Evolutionary conservation across 2,888 invertebrate genomes (phyloP).

Genomic region (Anoplius nigerrimus): DNA sequence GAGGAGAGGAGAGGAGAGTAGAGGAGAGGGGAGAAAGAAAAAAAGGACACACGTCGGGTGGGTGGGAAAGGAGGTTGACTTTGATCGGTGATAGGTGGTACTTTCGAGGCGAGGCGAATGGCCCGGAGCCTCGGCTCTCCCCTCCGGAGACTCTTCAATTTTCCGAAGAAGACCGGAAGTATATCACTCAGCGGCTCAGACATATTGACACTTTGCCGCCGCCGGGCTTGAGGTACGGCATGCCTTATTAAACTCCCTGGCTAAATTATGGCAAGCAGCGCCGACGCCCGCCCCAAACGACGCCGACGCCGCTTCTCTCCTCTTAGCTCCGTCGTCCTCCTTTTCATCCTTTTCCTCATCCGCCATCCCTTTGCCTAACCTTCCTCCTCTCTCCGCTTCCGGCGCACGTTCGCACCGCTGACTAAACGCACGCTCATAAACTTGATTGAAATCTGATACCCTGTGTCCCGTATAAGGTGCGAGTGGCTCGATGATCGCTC

Average conservation of each 20-base stretch:
- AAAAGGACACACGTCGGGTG: constrained; percentile 18
- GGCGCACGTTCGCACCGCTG: not conserved
- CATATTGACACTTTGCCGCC: constrained; percentile 69
- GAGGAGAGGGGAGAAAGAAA: constrained; percentile 15
- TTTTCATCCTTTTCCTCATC: constrained; percentile 61
- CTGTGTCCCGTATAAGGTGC: no score
- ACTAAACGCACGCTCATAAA: no score
- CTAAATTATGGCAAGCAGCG: constrained; percentile 68
- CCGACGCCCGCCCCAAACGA: constrained; percentile 46
- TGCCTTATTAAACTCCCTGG: constrained; percentile 71
- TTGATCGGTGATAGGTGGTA: constrained; percentile 28
- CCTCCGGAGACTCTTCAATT: constrained; percentile 60
- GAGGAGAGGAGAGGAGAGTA: constrained; percentile 25
- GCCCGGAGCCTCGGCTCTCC: constrained; percentile 34
- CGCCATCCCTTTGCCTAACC: constrained; percentile 40
- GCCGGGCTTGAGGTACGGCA: constrained; percentile 62
- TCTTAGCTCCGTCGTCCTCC: constrained; percentile 52
- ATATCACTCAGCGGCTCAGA: constrained; percentile 70
- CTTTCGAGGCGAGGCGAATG: constrained; percentile 39
- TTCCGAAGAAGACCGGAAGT: constrained; percentile 66
- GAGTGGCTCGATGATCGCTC: no score
- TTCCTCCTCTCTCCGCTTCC: constrained; percentile 4
- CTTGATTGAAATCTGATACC: no score
- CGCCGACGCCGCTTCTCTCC: constrained; percentile 29
- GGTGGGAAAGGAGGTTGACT: constrained; percentile 13